Base-by-base conservation (phyloP, 2,113 vertebrate genomes). In the Chelonoidis abingdonii region DNA sequence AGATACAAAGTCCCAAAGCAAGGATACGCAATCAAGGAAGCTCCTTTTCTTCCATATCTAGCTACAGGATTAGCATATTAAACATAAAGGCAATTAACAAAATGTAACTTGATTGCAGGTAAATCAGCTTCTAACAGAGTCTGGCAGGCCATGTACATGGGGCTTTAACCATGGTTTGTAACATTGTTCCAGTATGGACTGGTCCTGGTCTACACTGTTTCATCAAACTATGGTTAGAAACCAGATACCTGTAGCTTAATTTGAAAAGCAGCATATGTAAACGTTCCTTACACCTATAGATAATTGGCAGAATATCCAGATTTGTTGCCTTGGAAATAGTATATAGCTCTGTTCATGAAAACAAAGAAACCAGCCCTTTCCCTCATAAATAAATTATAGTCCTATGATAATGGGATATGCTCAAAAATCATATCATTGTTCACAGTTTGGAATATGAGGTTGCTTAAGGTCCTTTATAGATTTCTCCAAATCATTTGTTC, bases 401-500 rank as follows among this genome's bases (percentile, higher is more conserved):
- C 91, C 35, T 14, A 0, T 44, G n/a, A 50, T 31, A 72, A 83
- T 35, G 5, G n/a, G 52, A 6, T 89, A 2, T 80, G 19, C 81
- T 94, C 90, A 83, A 38, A 94, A 88, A 44, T 8, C 14, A 2
- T n/a, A 72, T 92, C 25, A 80, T 81, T 89, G 93, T 87, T 92
- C 84, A 83, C 14, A 80, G 3, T 94, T 92, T 89, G 41, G 29
- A 87, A 44, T 69, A 44, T 56, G 47, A 5, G 3, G 0, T 89
- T 95, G n/a, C 86, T 89, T 82, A 4, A 8, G 4, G 3, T 83
- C 24, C 79, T 86, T 95, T 41, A 88, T 78, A 24, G 97, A 49
- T 82, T 87, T 86, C 57, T 27, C 54, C 38, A 80, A 47, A 83
- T 85, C 21, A 9, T 54, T 95, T 95, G 82, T 84, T 93, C 19